Percentiles rank a stretch among this genome's conserved stretches.
Evolutionary conservation across 2,888 invertebrate genomes (phyloP).

Genomic region (Tetragnatha montana): DNA sequence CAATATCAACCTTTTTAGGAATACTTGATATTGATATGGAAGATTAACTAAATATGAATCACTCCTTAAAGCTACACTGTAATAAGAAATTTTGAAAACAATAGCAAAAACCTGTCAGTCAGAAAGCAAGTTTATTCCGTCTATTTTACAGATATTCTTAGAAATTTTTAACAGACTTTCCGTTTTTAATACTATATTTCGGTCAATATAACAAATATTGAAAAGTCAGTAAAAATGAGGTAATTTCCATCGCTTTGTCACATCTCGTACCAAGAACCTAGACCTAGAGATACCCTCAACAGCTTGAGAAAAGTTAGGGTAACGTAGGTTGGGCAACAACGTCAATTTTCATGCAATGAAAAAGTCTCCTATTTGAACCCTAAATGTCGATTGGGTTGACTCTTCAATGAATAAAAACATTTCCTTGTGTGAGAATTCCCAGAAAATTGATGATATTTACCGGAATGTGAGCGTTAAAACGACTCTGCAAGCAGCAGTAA

Average conservation of each 20-base stretch:
- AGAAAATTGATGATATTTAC: conserved; percentile 35
- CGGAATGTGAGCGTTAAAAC: conserved; percentile 7
- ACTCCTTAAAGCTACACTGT: too few relatives aligned
- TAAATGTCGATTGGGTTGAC: background rate
- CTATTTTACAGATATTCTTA: too few relatives aligned
- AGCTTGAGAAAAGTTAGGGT: conserved; percentile 23
- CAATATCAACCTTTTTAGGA: too few relatives aligned
- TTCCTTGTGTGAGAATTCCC: conserved; percentile 18
- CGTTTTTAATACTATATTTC: too few relatives aligned
- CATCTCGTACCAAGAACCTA: background rate
- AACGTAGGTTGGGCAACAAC: background rate
- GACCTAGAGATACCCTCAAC: background rate
- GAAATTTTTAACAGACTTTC: too few relatives aligned
- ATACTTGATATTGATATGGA: too few relatives aligned
- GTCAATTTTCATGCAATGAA: background rate
- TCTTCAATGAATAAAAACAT: conserved; percentile 4
- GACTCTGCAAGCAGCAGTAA: conserved; percentile 14
- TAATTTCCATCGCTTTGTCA: conserved; percentile 4
- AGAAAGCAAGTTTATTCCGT: too few relatives aligned
- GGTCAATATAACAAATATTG: too few relatives aligned
- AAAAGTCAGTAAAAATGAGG: background rate
- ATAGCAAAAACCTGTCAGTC: too few relatives aligned
- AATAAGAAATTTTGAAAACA: too few relatives aligned
- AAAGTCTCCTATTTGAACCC: background rate
- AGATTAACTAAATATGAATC: too few relatives aligned